These are phyloP conservation scores for Drosophila pectinifera DNA, from an alignment of 1,140 invertebrate genomes.

Conservation along the genomic window DNA sequence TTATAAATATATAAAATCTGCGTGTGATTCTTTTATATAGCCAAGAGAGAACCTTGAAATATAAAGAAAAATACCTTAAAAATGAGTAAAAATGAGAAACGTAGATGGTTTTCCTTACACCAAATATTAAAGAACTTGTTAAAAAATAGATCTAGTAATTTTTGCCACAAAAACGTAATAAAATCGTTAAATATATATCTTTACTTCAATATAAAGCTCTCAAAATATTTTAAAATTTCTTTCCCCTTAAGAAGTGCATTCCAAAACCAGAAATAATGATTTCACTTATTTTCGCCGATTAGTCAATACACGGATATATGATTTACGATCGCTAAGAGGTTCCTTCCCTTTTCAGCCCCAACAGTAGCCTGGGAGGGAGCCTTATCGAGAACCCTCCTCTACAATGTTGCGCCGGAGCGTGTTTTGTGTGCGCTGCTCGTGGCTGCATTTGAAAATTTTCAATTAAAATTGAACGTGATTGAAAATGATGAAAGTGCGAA, in stretches of 20 bases:
- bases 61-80: no score
- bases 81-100: no score
- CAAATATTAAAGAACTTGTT: neutral
- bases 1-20: no score
- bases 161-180: no score
- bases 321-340: constrained; percentile 21
- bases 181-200: no score
- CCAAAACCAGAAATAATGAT: constrained; percentile 17
- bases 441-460: constrained; percentile 68
- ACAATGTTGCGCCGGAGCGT: constrained; percentile 44
- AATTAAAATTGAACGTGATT: constrained; percentile 84
- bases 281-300: constrained; percentile 11
- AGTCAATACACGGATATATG: constrained; percentile 24
- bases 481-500: constrained; percentile 83
- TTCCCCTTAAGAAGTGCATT: neutral
- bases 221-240: neutral
- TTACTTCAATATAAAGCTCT: no score
- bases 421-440: constrained; percentile 27
- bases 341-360: neutral
- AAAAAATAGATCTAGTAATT: no score
- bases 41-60: neutral
- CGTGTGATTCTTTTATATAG: no score
- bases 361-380: constrained; percentile 16
- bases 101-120: no score
- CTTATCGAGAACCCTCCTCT: neutral